phyloP scores from a whole-genome alignment of 2,113 vertebrate genomes.

The Bettongia penicillata region DNA sequence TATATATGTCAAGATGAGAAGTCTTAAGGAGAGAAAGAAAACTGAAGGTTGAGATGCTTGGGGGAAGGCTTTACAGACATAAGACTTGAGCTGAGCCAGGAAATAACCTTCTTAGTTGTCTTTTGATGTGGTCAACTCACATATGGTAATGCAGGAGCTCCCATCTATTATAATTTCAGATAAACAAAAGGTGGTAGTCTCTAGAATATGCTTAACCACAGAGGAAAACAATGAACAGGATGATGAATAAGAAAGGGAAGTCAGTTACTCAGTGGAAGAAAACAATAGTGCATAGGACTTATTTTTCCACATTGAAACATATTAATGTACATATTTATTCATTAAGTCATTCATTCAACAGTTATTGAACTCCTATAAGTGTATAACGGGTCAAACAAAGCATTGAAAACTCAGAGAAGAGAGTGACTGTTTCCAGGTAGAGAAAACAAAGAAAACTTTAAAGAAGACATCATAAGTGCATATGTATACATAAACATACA shows the following conservation, averaged over 20 bases:
- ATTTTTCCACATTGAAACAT: background rate
- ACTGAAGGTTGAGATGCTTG: background rate
- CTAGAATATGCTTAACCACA: slow-evolving; percentile 11
- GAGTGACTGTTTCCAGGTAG: background rate
- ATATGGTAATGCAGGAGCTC: background rate
- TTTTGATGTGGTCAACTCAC: slow-evolving; percentile 64
- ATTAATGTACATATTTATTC: background rate
- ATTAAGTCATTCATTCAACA: background rate
- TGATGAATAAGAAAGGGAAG: background rate
- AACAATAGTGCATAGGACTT: background rate
- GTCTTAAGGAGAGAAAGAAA: background rate
- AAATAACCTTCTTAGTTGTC: slow-evolving; percentile 7
- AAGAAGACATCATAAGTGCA: background rate
- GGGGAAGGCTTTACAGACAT: background rate
- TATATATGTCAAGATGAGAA: background rate
- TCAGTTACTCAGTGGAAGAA: background rate
- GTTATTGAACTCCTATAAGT: background rate
- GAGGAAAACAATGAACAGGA: background rate
- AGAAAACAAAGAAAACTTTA: background rate
- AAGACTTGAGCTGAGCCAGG: background rate
- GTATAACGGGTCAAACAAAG: background rate
- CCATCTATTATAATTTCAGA: background rate
- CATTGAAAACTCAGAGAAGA: background rate
- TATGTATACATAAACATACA: background rate
- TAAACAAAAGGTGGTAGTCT: slow-evolving; percentile 1